Conservation (phyloP, 2,888 invertebrate genomes). For the Leucozona laternaria region DNA sequence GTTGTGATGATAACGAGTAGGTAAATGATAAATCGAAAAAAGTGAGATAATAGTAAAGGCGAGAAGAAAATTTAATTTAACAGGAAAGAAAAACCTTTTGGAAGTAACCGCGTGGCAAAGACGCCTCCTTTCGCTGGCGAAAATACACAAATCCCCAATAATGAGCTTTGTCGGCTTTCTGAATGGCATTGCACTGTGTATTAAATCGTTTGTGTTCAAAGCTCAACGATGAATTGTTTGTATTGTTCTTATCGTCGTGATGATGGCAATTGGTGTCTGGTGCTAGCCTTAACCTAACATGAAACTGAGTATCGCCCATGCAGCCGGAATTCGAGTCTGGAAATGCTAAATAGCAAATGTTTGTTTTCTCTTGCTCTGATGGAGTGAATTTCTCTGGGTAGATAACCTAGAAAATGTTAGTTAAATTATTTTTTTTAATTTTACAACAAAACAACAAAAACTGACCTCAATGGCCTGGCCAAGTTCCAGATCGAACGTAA, state of each 20-base stretch:
- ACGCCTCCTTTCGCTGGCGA: slow-evolving; percentile 96
- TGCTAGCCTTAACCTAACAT: slow-evolving; percentile 93
- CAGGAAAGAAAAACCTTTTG: slow-evolving; percentile 88
- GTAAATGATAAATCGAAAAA: not conserved
- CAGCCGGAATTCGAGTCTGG: slow-evolving; percentile 99
- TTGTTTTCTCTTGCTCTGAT: slow-evolving; percentile 94
- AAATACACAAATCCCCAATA: slow-evolving; percentile 99
- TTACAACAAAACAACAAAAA: not conserved
- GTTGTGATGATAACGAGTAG: too few relatives aligned
- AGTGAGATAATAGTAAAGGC: not conserved
- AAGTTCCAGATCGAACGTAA: slow-evolving; percentile 99
- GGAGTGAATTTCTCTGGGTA: slow-evolving; percentile 85
- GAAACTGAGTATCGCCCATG: slow-evolving; percentile 99
- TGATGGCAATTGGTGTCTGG: slow-evolving; percentile 84
- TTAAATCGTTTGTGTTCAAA: slow-evolving; percentile 89
- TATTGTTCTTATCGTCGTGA: slow-evolving; percentile 19
- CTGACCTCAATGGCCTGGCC: slow-evolving; percentile 98
- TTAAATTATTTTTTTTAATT: not conserved
- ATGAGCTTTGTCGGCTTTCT: slow-evolving; percentile 93
- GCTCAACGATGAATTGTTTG: slow-evolving; percentile 80
- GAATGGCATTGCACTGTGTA: slow-evolving; percentile 89
- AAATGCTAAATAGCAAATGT: slow-evolving; percentile 98
- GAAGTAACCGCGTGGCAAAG: slow-evolving; percentile 97
- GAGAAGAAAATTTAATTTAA: not conserved
- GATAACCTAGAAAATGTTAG: slow-evolving; percentile 56